These are phyloP conservation scores for fruit fly (Drosophila melanogaster) DNA, from an alignment of 1,140 invertebrate genomes.

Conservation along the genomic window DNA sequence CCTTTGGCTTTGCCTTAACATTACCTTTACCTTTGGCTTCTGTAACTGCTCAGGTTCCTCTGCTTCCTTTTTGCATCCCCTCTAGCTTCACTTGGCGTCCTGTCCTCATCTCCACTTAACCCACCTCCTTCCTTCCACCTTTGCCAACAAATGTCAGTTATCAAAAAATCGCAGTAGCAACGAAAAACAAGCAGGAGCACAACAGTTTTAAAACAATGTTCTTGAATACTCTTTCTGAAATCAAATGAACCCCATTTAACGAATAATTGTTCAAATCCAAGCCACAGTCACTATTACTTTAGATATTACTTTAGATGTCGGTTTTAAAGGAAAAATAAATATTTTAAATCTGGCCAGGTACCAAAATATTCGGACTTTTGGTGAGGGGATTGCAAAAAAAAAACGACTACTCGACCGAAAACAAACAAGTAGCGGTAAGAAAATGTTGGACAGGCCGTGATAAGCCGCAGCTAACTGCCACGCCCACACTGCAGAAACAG, in stretches of 20 bases:
- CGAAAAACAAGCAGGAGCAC: constrained; percentile 15
- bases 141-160: constrained; percentile 73
- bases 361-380: background rate
- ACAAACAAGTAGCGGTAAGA: constrained; percentile 73
- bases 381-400: background rate
- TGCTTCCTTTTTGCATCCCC: background rate
- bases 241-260: too few species aligned
- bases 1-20: constrained; percentile 2
- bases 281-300: too few species aligned
- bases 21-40: constrained; percentile 34
- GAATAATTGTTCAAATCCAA: too few species aligned
- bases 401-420: constrained; percentile 23
- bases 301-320: too few species aligned
- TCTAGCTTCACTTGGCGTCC: background rate
- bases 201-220: too few species aligned
- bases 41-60: constrained; percentile 8
- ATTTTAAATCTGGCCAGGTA: background rate
- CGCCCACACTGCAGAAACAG: constrained; percentile 34
- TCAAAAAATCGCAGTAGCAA: constrained; percentile 64
- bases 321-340: background rate
- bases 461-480: constrained; percentile 56
- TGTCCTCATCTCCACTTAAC: background rate
- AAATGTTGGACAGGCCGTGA: constrained; percentile 72
- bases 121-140: constrained; percentile 29
- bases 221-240: too few species aligned